These are phyloP conservation scores for Neodiprion fabricii DNA, from an alignment of 1,140 invertebrate species.

Conservation along the genomic window DNA sequence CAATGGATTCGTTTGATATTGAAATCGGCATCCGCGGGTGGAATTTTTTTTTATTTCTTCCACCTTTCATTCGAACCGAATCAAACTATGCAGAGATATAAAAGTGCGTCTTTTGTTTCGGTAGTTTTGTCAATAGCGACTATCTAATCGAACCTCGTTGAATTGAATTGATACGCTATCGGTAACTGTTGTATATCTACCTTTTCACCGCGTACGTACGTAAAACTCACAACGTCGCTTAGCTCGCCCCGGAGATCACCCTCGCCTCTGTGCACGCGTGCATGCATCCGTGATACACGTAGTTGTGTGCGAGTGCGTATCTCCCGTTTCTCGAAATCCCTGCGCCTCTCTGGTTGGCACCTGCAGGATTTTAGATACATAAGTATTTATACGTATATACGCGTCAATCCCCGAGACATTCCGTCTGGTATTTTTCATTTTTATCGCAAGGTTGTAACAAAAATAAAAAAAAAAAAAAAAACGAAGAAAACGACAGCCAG, in stretches of 20 bases:
- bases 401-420: no score
- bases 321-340: no score
- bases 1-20: no score
- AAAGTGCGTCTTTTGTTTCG: constrained; percentile 17
- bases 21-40: neutral
- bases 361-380: no score
- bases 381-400: no score
- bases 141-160: constrained; percentile 22
- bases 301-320: no score
- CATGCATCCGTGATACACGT: no score
- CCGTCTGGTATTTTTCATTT: no score
- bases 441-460: no score
- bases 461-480: no score
- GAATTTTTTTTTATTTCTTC: neutral
- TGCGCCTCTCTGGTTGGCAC: no score
- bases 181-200: neutral
- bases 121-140: constrained; percentile 25
- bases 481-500: no score
- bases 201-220: neutral
- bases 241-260: neutral
- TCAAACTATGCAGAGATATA: neutral
- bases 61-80: neutral
- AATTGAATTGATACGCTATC: constrained; percentile 16
- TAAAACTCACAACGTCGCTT: neutral
- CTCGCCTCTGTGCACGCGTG: neutral